Evolutionary conservation across 2,797 vertebrate species (phyloP), one percentile per base, ranked within the genome.

Genomic region (Myioborus miniatus): DNA sequence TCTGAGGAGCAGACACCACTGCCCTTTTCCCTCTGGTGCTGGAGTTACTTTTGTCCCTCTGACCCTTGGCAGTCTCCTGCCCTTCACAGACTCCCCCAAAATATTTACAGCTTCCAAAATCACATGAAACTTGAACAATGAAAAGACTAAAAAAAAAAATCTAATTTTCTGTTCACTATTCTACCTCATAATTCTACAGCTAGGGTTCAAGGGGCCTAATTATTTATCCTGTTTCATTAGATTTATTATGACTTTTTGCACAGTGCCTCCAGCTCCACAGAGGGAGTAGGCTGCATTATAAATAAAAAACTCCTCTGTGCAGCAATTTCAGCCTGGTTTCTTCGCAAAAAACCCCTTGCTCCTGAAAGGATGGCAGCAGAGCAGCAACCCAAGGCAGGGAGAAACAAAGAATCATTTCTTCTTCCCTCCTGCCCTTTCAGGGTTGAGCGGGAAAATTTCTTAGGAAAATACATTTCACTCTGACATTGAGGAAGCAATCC

Each of bases 101-200:
- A 81, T 79, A 62, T 46, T 26, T 68, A 26, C 24, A 53, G 34
- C 59, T 55, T 68, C 27, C 59, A 55, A 41, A 72, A 77, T 55
- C 36, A 56, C 0, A 0, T 2, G 1, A 43, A 56, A 79, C 17
- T 41, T 32, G 13, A 79, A 26, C 63, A 82, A 46, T 0, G 1
- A 77, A 83, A 58, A 74, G 22, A 79, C 52, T 41, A 37, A 81
- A 55, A 63, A 44, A 53, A 59, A 56, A 63, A 69, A 47, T 20
- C 6, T 43, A 6, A 46, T 82, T 69, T 82, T 76, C 55, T 0
- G 0, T 39, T 89, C 12, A 18, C 16, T 65, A 27, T 60, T 71
- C 41, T 72, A 27, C 64, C 43, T 55, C 39, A 21, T 87, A 55
- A 89, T 69, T 65, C 53, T 75, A 30, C 46, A 84, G 39, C 26